Evolutionary conservation across 2,888 invertebrate species (phyloP).

Genomic region (Thecophora atra): DNA sequence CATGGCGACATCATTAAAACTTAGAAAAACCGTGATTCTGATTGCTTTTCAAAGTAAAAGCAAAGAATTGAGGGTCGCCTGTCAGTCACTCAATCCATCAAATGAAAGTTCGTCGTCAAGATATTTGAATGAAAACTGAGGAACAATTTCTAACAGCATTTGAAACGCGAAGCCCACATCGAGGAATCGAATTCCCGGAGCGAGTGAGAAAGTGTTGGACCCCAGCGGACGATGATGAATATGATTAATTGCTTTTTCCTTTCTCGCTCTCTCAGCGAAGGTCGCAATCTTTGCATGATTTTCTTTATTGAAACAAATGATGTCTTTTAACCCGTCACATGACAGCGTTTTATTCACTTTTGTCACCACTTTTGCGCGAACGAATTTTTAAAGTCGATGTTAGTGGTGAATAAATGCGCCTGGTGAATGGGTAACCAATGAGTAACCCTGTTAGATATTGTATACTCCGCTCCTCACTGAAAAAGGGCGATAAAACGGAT

Average conservation of each 20-base stretch:
- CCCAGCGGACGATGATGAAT: not conserved
- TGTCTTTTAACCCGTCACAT: not conserved
- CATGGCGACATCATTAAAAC: not conserved
- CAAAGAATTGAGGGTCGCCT: not conserved
- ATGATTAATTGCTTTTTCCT: constrained; percentile 13
- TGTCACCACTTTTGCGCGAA: not conserved
- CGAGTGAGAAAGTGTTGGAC: not conserved
- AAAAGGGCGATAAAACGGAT: not conserved
- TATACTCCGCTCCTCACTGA: too few species aligned
- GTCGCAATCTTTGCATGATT: constrained; percentile 19
- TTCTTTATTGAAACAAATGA: constrained; percentile 32
- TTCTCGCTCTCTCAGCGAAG: constrained; percentile 3
- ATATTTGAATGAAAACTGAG: not conserved
- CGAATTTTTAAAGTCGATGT: constrained; percentile 10
- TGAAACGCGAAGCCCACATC: constrained; percentile 16
- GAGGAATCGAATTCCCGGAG: constrained; percentile 13
- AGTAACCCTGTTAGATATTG: too few species aligned
- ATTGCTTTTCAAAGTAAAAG: not conserved
- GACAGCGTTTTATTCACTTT: not conserved
- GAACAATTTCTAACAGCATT: not conserved
- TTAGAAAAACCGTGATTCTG: not conserved
- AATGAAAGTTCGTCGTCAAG: not conserved
- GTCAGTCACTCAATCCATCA: constrained; percentile 1
- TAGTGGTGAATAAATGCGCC: not conserved
- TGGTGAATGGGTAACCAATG: not conserved